These are phyloP conservation scores for Metellina segmentata DNA, from an alignment of 2,888 invertebrate species.

Conservation along the genomic window DNA sequence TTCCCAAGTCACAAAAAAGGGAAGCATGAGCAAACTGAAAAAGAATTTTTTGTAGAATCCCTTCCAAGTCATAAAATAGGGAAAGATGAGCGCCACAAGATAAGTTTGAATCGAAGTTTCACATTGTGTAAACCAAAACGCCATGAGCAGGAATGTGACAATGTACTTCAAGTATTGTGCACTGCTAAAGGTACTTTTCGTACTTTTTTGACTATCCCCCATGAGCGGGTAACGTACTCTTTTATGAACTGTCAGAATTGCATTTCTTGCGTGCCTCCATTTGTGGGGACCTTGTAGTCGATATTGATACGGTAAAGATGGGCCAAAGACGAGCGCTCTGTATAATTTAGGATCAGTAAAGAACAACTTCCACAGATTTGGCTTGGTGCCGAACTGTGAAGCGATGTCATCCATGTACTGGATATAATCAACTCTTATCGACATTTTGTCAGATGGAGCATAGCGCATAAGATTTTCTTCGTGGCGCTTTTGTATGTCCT, in stretches of 20 bases:
- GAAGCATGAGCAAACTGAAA: slow-evolving; percentile 50
- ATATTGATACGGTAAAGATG: slow-evolving; percentile 75
- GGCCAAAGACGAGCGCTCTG: slow-evolving; percentile 60
- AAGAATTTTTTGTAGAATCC: slow-evolving; percentile 67
- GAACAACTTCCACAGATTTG: slow-evolving; percentile 80
- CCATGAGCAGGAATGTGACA: slow-evolving; percentile 47
- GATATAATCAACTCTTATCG: slow-evolving; percentile 66
- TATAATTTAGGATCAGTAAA: slow-evolving; percentile 78
- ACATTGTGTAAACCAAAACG: slow-evolving; percentile 55
- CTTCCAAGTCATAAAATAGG: slow-evolving; percentile 62
- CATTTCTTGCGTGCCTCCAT: slow-evolving; percentile 74
- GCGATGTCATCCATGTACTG: slow-evolving; percentile 71
- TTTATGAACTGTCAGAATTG: slow-evolving; percentile 70
- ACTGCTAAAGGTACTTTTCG: neutral
- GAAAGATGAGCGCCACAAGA: slow-evolving; percentile 49
- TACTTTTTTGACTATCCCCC: slow-evolving; percentile 16
- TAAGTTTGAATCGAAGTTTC: slow-evolving; percentile 51
- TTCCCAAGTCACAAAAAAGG: slow-evolving; percentile 57
- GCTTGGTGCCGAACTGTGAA: slow-evolving; percentile 77
- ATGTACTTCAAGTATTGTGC: slow-evolving; percentile 48
- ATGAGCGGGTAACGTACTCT: slow-evolving; percentile 60
- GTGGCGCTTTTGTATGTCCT: slow-evolving; percentile 51
- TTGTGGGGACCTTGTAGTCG: slow-evolving; percentile 73
- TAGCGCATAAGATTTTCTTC: slow-evolving; percentile 54
- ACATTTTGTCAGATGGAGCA: slow-evolving; percentile 60